Base-by-base conservation (phyloP, 1,140 invertebrate species). In the Papilio xuthus region DNA sequence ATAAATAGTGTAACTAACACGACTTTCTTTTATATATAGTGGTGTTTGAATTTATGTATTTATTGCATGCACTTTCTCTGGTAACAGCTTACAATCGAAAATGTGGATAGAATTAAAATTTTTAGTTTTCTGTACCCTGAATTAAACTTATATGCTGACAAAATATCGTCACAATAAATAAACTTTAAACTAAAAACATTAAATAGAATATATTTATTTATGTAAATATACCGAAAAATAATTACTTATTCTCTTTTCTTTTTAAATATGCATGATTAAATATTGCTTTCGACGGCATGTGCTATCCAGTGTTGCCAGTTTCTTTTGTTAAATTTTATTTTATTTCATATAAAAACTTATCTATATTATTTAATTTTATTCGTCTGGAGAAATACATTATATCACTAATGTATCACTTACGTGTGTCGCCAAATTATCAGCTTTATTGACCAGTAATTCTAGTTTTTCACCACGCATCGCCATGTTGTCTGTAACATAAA, bases 371-470 rank as follows among this genome's bases (percentile, higher is more conserved):
- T 63, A 63, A 63, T 63, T 63, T 63, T 15, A 63, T 63, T 28
- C 13, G 13, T 63, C 26, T 63, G 23, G 26, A 32, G 26, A 10
- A 63, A 63, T 63, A 0, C 15, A 32, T 63, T 28, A 28, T 28
- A 13, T 28, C 4, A 28, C 28, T 10, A 28, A n/a, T 1, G n/a
- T 56, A 56, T n/a, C 6, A 96, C 97, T 96, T 95, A 99, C 98
- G 93, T 96, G 97, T 78, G 96, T 96, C 86, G 96, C 97, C 69
- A 99, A 95, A 93, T 98, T 98, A 91, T 98, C 97, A 69, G 98
- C 97, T 95, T 98, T 99, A 89, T 98, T 97, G 7, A 99, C 96
- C 32, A 99, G 95, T 9, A 99, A 93, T 91, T 99, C 98, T 77
- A 99, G 91, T 90, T 96, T 96, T 94, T 99, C 98, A 13, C 98